Percentiles rank a stretch among this genome's conserved stretches.
phyloP scores from a whole-genome alignment of 1,140 invertebrate species.

The Danaus plexippus region DNA sequence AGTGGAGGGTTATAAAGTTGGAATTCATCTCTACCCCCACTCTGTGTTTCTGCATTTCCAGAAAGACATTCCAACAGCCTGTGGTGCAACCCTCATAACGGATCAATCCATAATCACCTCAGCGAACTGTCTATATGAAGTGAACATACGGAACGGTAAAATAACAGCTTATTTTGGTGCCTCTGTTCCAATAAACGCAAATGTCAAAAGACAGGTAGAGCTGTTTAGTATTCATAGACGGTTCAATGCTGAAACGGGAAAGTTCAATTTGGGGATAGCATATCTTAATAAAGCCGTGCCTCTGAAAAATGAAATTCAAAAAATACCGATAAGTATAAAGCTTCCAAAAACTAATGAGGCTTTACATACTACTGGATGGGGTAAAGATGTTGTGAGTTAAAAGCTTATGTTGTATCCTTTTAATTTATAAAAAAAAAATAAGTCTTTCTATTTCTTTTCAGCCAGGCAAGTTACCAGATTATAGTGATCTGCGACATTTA shows the following conservation, averaged over 20 bases:
- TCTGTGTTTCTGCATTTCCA: slow-evolving; percentile 21
- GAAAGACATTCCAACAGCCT: slow-evolving; percentile 14
- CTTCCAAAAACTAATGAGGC: not conserved
- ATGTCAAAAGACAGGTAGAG: slow-evolving; percentile 12
- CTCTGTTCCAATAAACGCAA: slow-evolving; percentile 14
- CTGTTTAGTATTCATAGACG: slow-evolving; percentile 18
- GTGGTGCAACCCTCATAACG: slow-evolving; percentile 22
- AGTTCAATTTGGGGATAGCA: slow-evolving; percentile 19
- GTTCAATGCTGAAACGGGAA: slow-evolving; percentile 12
- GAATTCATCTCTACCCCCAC: slow-evolving; percentile 18
- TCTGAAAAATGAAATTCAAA: slow-evolving; percentile 9
- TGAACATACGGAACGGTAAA: slow-evolving; percentile 6
- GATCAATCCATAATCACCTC: slow-evolving; percentile 20
- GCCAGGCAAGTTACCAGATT: slow-evolving; percentile 13
- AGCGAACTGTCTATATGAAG: slow-evolving; percentile 24
- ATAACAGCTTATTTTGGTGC: slow-evolving; percentile 20
- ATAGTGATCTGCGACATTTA: slow-evolving; percentile 12
- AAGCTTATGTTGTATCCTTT: not conserved
- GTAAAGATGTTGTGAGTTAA: slow-evolving; percentile 23
- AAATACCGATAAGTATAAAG: slow-evolving; percentile 17
- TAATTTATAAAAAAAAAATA: not conserved
- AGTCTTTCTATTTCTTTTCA: slow-evolving; percentile 4
- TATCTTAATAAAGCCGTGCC: slow-evolving; percentile 17
- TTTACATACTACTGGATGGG: slow-evolving; percentile 25
- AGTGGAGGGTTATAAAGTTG: slow-evolving; percentile 19